These are phyloP conservation scores for Lagenorhynchus albirostris DNA, from an alignment of 2,113 vertebrate species.

Conservation along the genomic window DNA sequence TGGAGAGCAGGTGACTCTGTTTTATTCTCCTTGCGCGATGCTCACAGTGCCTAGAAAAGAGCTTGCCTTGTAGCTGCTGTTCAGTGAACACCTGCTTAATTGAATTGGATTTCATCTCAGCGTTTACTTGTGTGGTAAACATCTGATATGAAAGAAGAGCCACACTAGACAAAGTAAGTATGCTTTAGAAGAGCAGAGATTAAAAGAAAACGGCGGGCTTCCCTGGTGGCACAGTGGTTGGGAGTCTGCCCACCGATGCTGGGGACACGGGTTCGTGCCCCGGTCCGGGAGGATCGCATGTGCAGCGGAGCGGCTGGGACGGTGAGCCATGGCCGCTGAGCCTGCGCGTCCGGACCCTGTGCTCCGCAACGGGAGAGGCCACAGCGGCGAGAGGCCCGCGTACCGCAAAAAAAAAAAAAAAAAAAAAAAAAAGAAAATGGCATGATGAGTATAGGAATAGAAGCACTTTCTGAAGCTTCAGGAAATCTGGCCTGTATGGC, in stretches of 20 bases:
- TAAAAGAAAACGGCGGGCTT: background rate
- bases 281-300: too few relatives aligned
- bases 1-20: background rate
- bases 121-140: background rate
- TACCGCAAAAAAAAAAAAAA: too few relatives aligned
- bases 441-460: background rate
- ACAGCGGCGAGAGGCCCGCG: fast-evolving
- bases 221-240: too few relatives aligned
- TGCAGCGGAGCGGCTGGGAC: too few relatives aligned
- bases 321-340: too few relatives aligned
- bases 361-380: too few relatives aligned
- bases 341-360: too few relatives aligned
- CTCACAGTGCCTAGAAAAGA: background rate
- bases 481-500: background rate
- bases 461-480: background rate
- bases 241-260: too few relatives aligned
- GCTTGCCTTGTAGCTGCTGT: background rate
- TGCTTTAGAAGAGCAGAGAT: background rate
- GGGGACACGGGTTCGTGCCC: too few relatives aligned
- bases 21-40: background rate
- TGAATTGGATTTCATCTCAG: background rate
- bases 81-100: background rate
- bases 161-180: background rate
- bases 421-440: background rate
- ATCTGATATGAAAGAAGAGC: background rate